Evolutionary conservation across 1,140 invertebrate species (phyloP), one percentile per base, ranked within the genome.

Genomic region (Marisa cornuarietis): DNA sequence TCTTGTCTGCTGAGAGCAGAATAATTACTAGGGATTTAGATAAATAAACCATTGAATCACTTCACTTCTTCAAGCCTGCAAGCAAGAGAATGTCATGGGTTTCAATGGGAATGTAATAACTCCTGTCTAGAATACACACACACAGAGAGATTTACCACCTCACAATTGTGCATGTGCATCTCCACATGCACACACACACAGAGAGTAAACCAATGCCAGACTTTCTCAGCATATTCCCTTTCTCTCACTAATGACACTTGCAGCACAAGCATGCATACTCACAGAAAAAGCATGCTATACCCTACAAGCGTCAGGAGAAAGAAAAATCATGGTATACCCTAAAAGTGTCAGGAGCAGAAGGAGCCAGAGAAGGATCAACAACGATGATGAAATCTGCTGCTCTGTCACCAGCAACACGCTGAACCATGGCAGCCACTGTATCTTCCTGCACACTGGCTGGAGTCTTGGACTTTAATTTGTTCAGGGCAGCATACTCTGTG

Each of bases 301-400:
- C n/a, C n/a, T n/a, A n/a, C n/a, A n/a, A n/a, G n/a, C n/a, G n/a
- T 61, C 18, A 58, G 20, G 7, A 26, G 20, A n/a, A 20, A 3
- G n/a, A 75, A 52, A 71, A 51, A 22, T 2, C 49, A 18, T 14
- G 54, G 74, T 69, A 78, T 80, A 87, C 85, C 79, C 79, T 86
- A 84, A 94, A 94, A 58, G 91, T 90, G 82, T 95, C 93, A 86
- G 92, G 93, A 79, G 91, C 92, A 63, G 88, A 54, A n/a, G 89
- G 83, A 61, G 88, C 90, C 9, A 93, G 83, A 62, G 86, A 81
- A 58, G 90, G 86, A 87, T 94, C 87, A 5, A 95, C 88, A 31
- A 77, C 77, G 58, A 94, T 88, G 68, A 87, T 79, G 84, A 95
- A 95, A 6, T 92, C 86, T 63, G 42, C 66, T 13, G 87, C 80